These are phyloP conservation scores for Drosophila mayri DNA, from an alignment of 1,140 invertebrate genomes.

Conservation along the genomic window DNA sequence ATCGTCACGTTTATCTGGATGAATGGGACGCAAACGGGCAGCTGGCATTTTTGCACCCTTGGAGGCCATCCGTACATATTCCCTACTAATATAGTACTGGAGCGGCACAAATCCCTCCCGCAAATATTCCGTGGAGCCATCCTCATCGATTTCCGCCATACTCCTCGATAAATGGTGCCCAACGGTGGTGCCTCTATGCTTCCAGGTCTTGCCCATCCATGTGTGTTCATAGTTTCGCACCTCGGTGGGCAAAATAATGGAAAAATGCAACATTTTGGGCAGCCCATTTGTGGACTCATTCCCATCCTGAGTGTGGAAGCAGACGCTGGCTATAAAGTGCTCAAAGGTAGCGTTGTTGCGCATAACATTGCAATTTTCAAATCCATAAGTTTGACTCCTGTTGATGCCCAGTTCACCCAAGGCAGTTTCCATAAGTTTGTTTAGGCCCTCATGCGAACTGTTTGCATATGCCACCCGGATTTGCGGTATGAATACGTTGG, in stretches of 20 bases:
- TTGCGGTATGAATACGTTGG: conserved; percentile 47
- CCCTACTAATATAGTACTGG: conserved; percentile 4
- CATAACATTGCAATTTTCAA: conserved; percentile 21
- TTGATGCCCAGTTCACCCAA: not conserved
- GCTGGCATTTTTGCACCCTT: not conserved
- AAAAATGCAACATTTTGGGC: conserved; percentile 19
- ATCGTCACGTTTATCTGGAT: too few species aligned
- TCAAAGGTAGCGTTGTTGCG: conserved; percentile 11
- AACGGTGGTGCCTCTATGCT: not conserved
- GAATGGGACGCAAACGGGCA: not conserved
- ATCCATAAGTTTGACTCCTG: not conserved
- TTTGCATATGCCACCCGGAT: conserved; percentile 36
- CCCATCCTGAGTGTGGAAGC: conserved; percentile 32
- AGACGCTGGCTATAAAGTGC: conserved; percentile 46
- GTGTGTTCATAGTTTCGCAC: conserved; percentile 34
- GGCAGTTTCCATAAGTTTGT: conserved; percentile 16
- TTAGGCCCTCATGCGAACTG: conserved; percentile 17
- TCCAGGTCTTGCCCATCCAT: conserved; percentile 42
- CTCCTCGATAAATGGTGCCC: too few species aligned
- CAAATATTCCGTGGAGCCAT: not conserved
- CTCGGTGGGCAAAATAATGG: conserved; percentile 52
- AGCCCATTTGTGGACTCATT: conserved; percentile 21
- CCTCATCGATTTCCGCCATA: too few species aligned
- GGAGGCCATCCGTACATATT: conserved; percentile 5
- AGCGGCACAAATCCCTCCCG: conserved; percentile 15